Percentiles rank a stretch among this genome's conserved stretches.
phyloP scores from a whole-genome alignment of 2,113 vertebrate genomes.

The Murina feae region DNA sequence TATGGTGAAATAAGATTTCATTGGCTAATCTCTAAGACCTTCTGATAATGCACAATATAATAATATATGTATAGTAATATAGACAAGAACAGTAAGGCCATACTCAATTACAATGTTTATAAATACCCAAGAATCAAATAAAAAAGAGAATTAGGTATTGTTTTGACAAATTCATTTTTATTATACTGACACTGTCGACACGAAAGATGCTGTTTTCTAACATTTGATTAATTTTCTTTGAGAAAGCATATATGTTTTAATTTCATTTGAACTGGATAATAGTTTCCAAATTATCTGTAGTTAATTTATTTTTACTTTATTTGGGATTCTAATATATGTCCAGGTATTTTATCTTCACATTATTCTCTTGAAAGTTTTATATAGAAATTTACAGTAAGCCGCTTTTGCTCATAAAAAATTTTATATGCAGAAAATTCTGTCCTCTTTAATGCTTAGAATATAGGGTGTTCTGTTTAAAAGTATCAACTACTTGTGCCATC shows the following conservation, averaged over 20 bases:
- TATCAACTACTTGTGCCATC: background rate
- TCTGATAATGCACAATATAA: background rate
- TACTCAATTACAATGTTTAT: background rate
- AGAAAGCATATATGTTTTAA: constrained; percentile 36
- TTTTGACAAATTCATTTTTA: constrained; percentile 53
- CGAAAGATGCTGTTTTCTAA: constrained; percentile 38
- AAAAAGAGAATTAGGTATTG: constrained; percentile 29
- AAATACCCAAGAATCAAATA: constrained; percentile 9
- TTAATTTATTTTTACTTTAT: background rate
- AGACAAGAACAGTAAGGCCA: background rate
- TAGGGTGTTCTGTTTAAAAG: background rate
- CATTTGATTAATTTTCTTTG: constrained; percentile 45
- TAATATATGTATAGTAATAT: background rate
- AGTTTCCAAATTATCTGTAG: constrained; percentile 13
- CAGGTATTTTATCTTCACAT: constrained; percentile 54
- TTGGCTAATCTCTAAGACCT: background rate
- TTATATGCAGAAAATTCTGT: constrained; percentile 5
- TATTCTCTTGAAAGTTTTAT: background rate
- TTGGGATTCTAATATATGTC: background rate
- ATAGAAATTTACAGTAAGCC: constrained; percentile 19
- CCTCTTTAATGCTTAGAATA: background rate
- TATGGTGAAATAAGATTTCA: background rate
- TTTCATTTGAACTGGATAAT: constrained; percentile 50
- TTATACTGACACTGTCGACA: constrained; percentile 41
- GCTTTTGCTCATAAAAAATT: constrained; percentile 45